phyloP scores from a whole-genome alignment of 2,113 vertebrate genomes.

The Nannobrachium achirus region DNA sequence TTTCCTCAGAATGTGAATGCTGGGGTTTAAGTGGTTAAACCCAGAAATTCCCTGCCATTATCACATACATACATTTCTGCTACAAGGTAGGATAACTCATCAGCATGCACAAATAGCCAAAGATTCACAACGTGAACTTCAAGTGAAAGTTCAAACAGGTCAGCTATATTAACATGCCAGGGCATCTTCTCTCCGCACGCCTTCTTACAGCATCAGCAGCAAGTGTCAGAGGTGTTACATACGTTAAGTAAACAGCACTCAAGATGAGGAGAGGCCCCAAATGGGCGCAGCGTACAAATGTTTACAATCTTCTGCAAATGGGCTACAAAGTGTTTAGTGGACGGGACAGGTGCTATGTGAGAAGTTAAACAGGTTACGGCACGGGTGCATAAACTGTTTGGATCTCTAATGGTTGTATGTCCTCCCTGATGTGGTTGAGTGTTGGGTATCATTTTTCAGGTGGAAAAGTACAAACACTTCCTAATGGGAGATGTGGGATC shows the following conservation, averaged over 20 bases:
- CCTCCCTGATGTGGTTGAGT: conserved; percentile 13
- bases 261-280: conserved; percentile 5
- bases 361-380: conserved; percentile 66
- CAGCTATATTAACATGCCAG: conserved; percentile 20
- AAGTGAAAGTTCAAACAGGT: conserved; percentile 45
- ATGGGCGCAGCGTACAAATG: conserved; percentile 41
- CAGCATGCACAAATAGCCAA: conserved; percentile 36
- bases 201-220: conserved; percentile 1
- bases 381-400: conserved; percentile 74
- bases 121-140: conserved; percentile 30
- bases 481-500: conserved; percentile 3
- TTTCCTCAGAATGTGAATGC: too few relatives aligned
- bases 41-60: too few relatives aligned
- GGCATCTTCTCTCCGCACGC: neutral
- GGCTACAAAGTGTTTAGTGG: conserved; percentile 72
- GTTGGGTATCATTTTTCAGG: conserved; percentile 45
- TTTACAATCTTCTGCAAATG: conserved; percentile 73
- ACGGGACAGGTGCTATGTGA: conserved; percentile 71
- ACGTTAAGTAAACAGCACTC: conserved; percentile 53
- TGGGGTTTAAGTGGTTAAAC: too few relatives aligned
- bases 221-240: conserved; percentile 32
- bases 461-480: conserved; percentile 58
- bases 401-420: conserved; percentile 38
- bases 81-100: neutral
- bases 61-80: conserved; percentile 13